Percentiles rank a stretch among this genome's conserved stretches.
Evolutionary conservation across 2,888 invertebrate species (phyloP).

Genomic region (Drosophila sordidapex): DNA sequence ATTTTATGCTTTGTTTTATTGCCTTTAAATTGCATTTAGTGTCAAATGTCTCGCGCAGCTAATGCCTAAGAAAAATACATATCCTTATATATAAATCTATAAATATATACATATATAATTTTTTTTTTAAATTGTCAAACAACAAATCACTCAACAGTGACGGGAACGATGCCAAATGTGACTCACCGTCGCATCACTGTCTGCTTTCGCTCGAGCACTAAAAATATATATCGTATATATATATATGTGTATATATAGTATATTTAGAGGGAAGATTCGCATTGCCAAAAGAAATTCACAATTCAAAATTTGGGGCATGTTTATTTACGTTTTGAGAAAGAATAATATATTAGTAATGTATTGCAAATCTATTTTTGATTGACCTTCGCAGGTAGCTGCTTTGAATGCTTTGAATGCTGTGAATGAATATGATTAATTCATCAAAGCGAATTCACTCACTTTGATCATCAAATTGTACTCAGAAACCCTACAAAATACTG

Average conservation of each 20-base stretch:
- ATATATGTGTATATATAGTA: slow-evolving; percentile 15
- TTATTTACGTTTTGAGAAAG: slow-evolving; percentile 31
- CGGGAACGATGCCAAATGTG: slow-evolving; percentile 63
- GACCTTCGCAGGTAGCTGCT: slow-evolving; percentile 53
- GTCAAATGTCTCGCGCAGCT: slow-evolving; percentile 72
- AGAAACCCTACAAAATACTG: neutral
- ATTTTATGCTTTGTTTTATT: slow-evolving; percentile 72
- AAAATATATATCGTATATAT: slow-evolving; percentile 22
- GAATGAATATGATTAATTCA: slow-evolving; percentile 15
- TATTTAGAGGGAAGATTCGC: slow-evolving; percentile 41
- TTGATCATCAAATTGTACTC: neutral
- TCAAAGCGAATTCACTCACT: neutral
- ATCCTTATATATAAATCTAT: slow-evolving; percentile 1
- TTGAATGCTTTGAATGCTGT: neutral
- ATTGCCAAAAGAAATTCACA: slow-evolving; percentile 37
- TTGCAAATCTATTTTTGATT: slow-evolving; percentile 44
- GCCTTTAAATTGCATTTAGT: slow-evolving; percentile 79
- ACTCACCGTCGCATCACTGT: slow-evolving; percentile 50
- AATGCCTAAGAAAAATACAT: slow-evolving; percentile 36
- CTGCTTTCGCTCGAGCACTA: slow-evolving; percentile 33
- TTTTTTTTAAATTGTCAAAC: slow-evolving; percentile 57
- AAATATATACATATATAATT: neutral
- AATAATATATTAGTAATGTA: slow-evolving; percentile 22
- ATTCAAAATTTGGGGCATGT: slow-evolving; percentile 47
- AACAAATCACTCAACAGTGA: slow-evolving; percentile 68